phyloP scores from a whole-genome alignment of 1,140 invertebrate genomes.

The Babylonia areolata region DNA sequence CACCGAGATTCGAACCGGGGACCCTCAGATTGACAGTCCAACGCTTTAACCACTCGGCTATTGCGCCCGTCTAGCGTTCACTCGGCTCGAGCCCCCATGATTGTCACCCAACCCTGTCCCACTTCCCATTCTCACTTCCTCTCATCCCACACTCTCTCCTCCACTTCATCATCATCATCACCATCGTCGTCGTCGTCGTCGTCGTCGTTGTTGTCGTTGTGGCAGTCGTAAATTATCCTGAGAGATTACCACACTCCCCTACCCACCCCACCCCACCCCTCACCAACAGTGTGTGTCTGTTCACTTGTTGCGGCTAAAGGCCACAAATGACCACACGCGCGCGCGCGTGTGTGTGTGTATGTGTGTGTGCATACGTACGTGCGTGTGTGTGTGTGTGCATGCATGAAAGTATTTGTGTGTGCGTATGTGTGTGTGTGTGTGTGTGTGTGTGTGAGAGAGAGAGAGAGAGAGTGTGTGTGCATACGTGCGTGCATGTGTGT shows the following conservation, averaged over 20 bases:
- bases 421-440: constrained; percentile 2
- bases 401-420: background rate
- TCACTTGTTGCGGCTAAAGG: background rate
- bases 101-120: too few relatives aligned
- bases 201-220: background rate
- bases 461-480: background rate
- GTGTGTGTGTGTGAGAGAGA: background rate
- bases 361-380: background rate
- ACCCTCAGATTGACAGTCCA: too few relatives aligned
- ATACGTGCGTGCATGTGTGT: background rate
- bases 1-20: too few relatives aligned
- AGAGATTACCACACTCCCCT: background rate
- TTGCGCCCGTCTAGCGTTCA: too few relatives aligned
- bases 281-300: background rate
- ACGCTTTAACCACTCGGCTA: too few relatives aligned
- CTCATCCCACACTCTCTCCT: background rate
- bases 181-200: background rate
- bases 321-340: background rate
- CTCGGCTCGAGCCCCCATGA: too few relatives aligned
- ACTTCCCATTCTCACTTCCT: too few relatives aligned
- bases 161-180: background rate
- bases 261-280: too few relatives aligned
- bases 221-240: background rate
- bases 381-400: background rate
- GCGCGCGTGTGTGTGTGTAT: background rate